These are phyloP conservation scores for Xiphophorus couchianus DNA, from an alignment of 2,113 vertebrate species.

Conservation along the genomic window DNA sequence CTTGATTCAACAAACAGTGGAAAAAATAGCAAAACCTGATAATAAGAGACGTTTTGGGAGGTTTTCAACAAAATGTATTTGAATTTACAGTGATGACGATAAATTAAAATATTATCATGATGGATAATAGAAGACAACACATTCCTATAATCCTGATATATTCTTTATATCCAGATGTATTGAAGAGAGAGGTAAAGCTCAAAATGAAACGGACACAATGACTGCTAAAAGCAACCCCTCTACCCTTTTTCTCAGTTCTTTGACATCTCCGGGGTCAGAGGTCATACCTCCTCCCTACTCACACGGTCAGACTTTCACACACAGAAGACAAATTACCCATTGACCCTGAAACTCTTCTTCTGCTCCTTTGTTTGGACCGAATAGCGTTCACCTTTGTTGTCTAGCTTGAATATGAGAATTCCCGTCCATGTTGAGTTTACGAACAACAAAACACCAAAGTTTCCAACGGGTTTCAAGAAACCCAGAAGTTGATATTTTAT, in stretches of 20 bases:
- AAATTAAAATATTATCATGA: no score
- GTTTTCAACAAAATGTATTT: no score
- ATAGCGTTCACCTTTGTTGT: conserved; percentile 67
- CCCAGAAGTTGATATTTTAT: background rate
- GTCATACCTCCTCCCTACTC: conserved; percentile 74
- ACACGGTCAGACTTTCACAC: conserved; percentile 63
- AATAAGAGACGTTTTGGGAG: no score
- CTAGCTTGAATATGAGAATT: conserved; percentile 48
- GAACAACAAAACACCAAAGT: conserved; percentile 34
- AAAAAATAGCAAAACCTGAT: no score
- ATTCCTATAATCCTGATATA: background rate
- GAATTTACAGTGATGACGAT: no score
- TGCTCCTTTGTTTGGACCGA: conserved; percentile 61
- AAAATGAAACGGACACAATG: conserved; percentile 54
- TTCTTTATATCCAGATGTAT: conserved; percentile 17
- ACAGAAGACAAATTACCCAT: conserved; percentile 77
- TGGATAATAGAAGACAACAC: no score
- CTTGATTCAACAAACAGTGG: no score
- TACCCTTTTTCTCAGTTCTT: conserved; percentile 54
- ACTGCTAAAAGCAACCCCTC: conserved; percentile 68
- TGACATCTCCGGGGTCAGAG: conserved; percentile 70
- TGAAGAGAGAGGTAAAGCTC: background rate
- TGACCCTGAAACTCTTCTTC: conserved; percentile 74
- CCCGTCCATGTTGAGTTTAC: conserved; percentile 44
- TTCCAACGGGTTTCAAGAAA: conserved; percentile 10